A percentile compares a stretch with the other conserved stretches of the same genome.
phyloP scores from a whole-genome alignment of 2,888 invertebrate genomes.

The Silvanus unidentatus region DNA sequence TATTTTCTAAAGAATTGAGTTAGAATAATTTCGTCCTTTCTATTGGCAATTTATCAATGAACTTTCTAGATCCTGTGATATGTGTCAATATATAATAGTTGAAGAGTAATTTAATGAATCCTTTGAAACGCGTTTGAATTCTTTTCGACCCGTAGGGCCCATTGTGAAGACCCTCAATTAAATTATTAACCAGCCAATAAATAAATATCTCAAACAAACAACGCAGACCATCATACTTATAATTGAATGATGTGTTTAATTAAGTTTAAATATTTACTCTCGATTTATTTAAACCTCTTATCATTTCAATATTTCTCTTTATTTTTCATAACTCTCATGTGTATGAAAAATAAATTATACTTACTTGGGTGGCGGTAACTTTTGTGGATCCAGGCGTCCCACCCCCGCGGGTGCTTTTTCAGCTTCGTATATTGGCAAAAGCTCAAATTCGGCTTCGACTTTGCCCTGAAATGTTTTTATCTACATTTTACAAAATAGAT shows the following conservation, averaged over 20 bases:
- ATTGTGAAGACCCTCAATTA: conserved; percentile 5
- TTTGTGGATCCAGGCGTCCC: conserved; percentile 58
- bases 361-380: conserved; percentile 60
- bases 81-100: conserved; percentile 23
- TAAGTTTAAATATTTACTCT: too few species aligned
- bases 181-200: conserved; percentile 1
- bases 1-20: too few species aligned
- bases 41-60: conserved; percentile 12
- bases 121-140: conserved; percentile 6
- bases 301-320: too few species aligned
- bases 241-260: too few species aligned
- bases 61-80: conserved; percentile 7
- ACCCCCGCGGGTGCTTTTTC: conserved; percentile 56
- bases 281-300: too few species aligned
- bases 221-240: too few species aligned
- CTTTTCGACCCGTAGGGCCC: not conserved
- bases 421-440: conserved; percentile 58
- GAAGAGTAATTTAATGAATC: conserved; percentile 24
- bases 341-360: too few species aligned
- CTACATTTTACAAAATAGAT: too few species aligned
- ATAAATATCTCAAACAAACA: not conserved
- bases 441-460: conserved; percentile 61
- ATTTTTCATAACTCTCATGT: too few species aligned
- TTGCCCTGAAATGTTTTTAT: conserved; percentile 51
- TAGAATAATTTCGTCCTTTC: too few species aligned